Evolutionary conservation across 2,888 invertebrate species (phyloP).

Genomic region (Vanessa cardui): DNA sequence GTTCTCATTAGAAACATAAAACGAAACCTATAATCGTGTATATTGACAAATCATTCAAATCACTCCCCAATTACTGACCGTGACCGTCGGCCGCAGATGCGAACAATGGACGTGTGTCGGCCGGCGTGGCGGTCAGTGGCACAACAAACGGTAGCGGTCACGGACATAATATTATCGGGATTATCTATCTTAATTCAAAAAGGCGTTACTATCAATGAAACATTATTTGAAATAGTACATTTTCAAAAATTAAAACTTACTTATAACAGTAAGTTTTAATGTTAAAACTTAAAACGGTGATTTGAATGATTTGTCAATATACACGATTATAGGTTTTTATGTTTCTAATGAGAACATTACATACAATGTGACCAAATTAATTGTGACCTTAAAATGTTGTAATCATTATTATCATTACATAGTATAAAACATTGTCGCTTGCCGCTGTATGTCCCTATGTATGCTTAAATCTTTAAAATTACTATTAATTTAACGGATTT

Average conservation of each 20-base stretch:
- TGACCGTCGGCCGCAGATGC: slow-evolving; percentile 51
- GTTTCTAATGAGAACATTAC: slow-evolving; percentile 11
- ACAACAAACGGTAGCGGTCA: slow-evolving; percentile 45
- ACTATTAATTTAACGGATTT: too few relatives aligned
- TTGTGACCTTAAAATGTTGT: too few relatives aligned
- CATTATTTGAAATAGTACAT: background rate
- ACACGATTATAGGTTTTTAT: slow-evolving; percentile 7
- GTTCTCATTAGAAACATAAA: slow-evolving; percentile 8
- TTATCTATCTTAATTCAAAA: slow-evolving; percentile 22
- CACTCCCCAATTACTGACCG: slow-evolving; percentile 62
- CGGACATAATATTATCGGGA: slow-evolving; percentile 36
- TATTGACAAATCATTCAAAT: slow-evolving; percentile 47
- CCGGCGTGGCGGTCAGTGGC: slow-evolving; percentile 40
- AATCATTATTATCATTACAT: too few relatives aligned
- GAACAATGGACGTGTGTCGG: slow-evolving; percentile 45
- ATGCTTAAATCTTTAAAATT: too few relatives aligned
- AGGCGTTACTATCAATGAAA: background rate
- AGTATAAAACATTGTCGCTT: too few relatives aligned
- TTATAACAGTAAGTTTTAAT: too few relatives aligned
- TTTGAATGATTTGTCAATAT: slow-evolving; percentile 45
- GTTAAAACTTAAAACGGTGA: too few relatives aligned
- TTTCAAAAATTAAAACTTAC: too few relatives aligned
- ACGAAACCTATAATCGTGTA: slow-evolving; percentile 11
- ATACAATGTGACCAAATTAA: too few relatives aligned
- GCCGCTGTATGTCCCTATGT: too few relatives aligned